A percentile compares a stretch with the other conserved stretches of the same genome.
These are phyloP conservation scores for Thamnaconus septentrionalis DNA, from an alignment of 2,113 vertebrate species.

Conservation along the genomic window DNA sequence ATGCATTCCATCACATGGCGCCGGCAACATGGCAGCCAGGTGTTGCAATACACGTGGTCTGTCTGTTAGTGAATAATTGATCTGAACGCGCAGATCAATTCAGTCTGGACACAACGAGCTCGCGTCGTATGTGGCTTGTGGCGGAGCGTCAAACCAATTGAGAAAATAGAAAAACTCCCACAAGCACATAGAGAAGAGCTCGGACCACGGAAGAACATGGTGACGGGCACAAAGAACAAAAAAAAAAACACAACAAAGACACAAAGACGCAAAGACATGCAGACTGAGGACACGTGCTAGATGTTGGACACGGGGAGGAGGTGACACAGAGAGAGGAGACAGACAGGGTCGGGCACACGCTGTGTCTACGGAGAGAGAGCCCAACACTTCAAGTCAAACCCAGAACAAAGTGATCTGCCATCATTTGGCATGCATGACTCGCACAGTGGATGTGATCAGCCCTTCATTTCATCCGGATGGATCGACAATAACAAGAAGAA, in stretches of 20 bases:
- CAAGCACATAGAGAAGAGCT: slow-evolving; percentile 34
- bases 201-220: too few relatives aligned
- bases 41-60: slow-evolving; percentile 47
- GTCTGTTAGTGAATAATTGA: slow-evolving; percentile 61
- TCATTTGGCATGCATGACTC: slow-evolving; percentile 19
- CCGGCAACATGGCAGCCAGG: slow-evolving; percentile 35
- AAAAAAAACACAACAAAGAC: slow-evolving; percentile 35
- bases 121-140: slow-evolving; percentile 31
- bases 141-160: slow-evolving; percentile 19
- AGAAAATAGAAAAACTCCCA: slow-evolving; percentile 24
- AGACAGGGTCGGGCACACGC: slow-evolving; percentile 40
- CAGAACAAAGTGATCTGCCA: slow-evolving; percentile 2
- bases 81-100: slow-evolving; percentile 62
- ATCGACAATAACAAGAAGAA: not conserved
- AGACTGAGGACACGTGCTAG: slow-evolving; percentile 76
- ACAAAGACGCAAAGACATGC: slow-evolving; percentile 70
- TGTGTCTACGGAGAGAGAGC: slow-evolving; percentile 52
- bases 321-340: slow-evolving; percentile 2
- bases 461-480: slow-evolving; percentile 73
- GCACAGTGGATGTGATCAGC: slow-evolving; percentile 38
- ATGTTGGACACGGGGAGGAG: slow-evolving; percentile 41
- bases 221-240: slow-evolving; percentile 14
- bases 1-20: too few relatives aligned
- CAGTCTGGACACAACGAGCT: slow-evolving; percentile 23
- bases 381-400: slow-evolving; percentile 33